These are phyloP conservation scores for Rafetus swinhoei DNA, from an alignment of 2,113 vertebrate species.

Conservation along the genomic window DNA sequence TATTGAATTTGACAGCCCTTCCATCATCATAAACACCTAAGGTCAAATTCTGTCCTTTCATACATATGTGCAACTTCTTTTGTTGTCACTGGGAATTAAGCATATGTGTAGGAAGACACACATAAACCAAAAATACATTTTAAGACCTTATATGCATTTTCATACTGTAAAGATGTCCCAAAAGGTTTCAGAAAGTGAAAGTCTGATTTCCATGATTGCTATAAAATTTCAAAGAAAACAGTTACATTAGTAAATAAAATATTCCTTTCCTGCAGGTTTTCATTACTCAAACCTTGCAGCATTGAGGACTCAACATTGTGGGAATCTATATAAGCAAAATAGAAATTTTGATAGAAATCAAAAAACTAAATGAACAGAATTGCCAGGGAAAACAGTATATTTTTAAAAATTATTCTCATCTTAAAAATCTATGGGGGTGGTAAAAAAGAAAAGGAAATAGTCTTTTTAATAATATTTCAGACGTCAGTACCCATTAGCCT, in stretches of 20 bases:
- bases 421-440: not conserved
- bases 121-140: not conserved
- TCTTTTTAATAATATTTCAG: not conserved
- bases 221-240: not conserved
- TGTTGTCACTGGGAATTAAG: not conserved
- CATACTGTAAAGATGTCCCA: not conserved
- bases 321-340: not conserved
- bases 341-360: not conserved
- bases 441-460: not conserved
- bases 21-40: not conserved
- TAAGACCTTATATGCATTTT: not conserved
- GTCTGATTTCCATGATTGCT: not conserved
- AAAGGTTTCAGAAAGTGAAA: not conserved
- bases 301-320: not conserved
- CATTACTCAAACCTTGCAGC: not conserved
- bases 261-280: not conserved
- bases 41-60: not conserved
- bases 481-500: not conserved
- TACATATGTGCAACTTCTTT: not conserved
- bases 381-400: not conserved
- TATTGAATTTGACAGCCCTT: slow-evolving; percentile 27
- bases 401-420: not conserved
- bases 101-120: not conserved
- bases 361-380: not conserved
- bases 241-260: not conserved